phyloP scores from a whole-genome alignment of 2,797 vertebrate genomes.

The Typhlichthys subterraneus region DNA sequence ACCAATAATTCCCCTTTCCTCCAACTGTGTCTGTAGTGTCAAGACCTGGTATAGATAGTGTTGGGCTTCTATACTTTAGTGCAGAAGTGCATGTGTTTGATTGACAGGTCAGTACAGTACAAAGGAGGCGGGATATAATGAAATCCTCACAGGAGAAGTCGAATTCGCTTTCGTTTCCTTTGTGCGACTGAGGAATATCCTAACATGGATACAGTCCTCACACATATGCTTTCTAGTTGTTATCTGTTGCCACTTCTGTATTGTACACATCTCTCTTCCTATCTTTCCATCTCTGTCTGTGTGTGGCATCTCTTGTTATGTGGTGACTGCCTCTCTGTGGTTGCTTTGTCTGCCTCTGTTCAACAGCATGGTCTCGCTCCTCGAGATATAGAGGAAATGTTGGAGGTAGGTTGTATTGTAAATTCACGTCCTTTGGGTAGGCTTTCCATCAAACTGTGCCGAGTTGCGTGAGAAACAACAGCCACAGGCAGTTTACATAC shows the following conservation, averaged over 20 bases:
- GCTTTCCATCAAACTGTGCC: constrained; percentile 51
- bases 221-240: constrained; percentile 1
- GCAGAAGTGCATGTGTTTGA: too few species aligned
- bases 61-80: background rate
- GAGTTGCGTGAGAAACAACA: constrained; percentile 40
- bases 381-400: constrained; percentile 80
- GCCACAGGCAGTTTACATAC: constrained; percentile 48
- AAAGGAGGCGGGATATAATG: too few species aligned
- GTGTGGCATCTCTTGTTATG: constrained; percentile 48
- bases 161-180: background rate
- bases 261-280: constrained; percentile 45
- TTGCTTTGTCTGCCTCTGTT: constrained; percentile 70
- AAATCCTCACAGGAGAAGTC: background rate
- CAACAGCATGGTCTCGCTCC: constrained; percentile 75
- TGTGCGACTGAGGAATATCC: too few species aligned
- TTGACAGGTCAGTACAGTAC: background rate
- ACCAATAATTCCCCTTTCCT: constrained; percentile 7
- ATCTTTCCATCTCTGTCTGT: constrained; percentile 39
- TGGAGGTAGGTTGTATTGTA: constrained; percentile 76
- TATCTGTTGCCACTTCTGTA: constrained; percentile 24
- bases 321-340: constrained; percentile 67
- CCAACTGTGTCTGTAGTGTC: constrained; percentile 8
- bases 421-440: constrained; percentile 39
- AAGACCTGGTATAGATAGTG: constrained; percentile 1
- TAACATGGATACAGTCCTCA: background rate